phyloP scores from a whole-genome alignment of 1,140 invertebrate genomes.

The Helicoverpa zea region DNA sequence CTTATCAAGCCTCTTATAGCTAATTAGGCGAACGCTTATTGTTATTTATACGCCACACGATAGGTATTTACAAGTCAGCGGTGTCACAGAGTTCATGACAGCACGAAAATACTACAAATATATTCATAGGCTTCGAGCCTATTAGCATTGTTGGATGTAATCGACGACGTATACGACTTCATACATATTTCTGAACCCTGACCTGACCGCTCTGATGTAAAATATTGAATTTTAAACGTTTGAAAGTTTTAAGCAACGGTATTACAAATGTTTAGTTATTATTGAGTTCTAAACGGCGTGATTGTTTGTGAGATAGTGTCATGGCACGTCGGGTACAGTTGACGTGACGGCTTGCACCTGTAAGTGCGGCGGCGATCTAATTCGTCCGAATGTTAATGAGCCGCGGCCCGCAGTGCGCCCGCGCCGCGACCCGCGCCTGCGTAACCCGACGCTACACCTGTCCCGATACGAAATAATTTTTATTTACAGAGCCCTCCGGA shows the following conservation, averaged over 20 bases:
- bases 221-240: slow-evolving; percentile 44
- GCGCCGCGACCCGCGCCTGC: slow-evolving; percentile 49
- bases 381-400: slow-evolving; percentile 81
- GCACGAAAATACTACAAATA: slow-evolving; percentile 43
- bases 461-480: slow-evolving; percentile 82
- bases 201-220: not conserved
- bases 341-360: slow-evolving; percentile 72
- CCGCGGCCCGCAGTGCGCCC: slow-evolving; percentile 5
- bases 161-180: slow-evolving; percentile 26
- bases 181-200: slow-evolving; percentile 34
- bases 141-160: slow-evolving; percentile 46
- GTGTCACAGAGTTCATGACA: slow-evolving; percentile 55
- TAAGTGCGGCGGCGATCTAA: slow-evolving; percentile 68
- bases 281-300: slow-evolving; percentile 62
- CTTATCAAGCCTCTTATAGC: slow-evolving; percentile 72
- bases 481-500: slow-evolving; percentile 81
- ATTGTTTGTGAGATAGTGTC: slow-evolving; percentile 66
- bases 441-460: slow-evolving; percentile 83
- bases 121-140: slow-evolving; percentile 39
- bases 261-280: slow-evolving; percentile 55
- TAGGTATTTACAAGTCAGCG: slow-evolving; percentile 58
- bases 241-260: slow-evolving; percentile 14
- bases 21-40: slow-evolving; percentile 79
- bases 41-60: slow-evolving; percentile 70
- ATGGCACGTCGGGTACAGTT: slow-evolving; percentile 53